Percentiles rank a stretch among this genome's conserved stretches.
These are phyloP conservation scores for Brachionus paranguensis DNA, from an alignment of 1,140 invertebrate genomes.

Conservation along the genomic window DNA sequence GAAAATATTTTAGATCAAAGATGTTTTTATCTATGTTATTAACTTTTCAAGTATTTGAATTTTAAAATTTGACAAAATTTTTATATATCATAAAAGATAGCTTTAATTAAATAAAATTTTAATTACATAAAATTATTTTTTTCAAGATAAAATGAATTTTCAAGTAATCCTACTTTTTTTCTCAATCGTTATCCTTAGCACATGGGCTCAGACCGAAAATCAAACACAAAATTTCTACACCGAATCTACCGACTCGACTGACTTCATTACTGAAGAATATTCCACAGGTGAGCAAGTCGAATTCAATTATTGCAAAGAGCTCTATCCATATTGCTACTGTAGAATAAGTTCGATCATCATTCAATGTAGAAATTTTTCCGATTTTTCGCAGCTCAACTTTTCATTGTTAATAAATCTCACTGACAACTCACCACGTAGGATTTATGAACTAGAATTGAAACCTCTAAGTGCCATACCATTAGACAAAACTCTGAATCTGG, in stretches of 20 bases:
- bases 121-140: too few species aligned
- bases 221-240: background rate
- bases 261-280: background rate
- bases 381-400: constrained; percentile 6
- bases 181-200: background rate
- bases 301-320: background rate
- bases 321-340: background rate
- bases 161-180: too few species aligned
- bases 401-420: background rate
- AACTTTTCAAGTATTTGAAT: too few species aligned
- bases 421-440: background rate
- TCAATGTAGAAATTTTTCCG: background rate
- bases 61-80: too few species aligned
- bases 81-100: too few species aligned
- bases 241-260: background rate
- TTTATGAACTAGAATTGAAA: background rate
- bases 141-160: too few species aligned
- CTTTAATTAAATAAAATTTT: too few species aligned
- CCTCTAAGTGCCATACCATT: background rate
- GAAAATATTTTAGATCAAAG: too few species aligned
- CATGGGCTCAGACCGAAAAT: too few species aligned
- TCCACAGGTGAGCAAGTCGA: background rate
- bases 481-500: background rate
- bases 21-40: too few species aligned
- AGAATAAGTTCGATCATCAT: background rate